Percentiles rank a stretch among this genome's conserved stretches.
Evolutionary conservation across 2,113 vertebrate species (phyloP).

Genomic region (Epinephelus fuscoguttatus): DNA sequence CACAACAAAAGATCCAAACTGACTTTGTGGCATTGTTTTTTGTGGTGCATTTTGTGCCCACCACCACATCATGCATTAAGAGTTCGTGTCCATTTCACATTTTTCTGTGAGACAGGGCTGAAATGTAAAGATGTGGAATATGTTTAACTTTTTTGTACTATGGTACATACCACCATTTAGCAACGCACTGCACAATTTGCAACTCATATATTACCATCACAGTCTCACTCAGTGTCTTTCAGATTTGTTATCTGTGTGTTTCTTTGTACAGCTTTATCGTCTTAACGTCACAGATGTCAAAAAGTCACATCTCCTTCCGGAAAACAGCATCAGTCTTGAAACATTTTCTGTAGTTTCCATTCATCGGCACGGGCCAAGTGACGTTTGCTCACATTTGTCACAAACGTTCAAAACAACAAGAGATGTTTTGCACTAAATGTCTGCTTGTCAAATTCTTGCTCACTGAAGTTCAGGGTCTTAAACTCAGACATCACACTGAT

Average conservation of each 20-base stretch:
- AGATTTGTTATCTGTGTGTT: not conserved
- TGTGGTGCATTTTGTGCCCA: too few relatives aligned
- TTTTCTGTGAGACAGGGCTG: too few relatives aligned
- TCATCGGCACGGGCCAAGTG: not conserved
- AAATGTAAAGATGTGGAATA: conserved; percentile 37
- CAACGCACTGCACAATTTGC: conserved; percentile 4
- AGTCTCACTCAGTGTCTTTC: not conserved
- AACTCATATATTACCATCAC: not conserved
- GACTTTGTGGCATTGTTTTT: too few relatives aligned
- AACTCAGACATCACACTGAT: conserved; percentile 63
- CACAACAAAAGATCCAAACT: too few relatives aligned
- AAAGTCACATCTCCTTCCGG: conserved; percentile 2
- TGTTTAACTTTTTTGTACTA: conserved; percentile 49
- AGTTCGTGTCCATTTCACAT: too few relatives aligned
- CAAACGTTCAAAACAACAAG: conserved; percentile 15
- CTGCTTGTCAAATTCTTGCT: not conserved
- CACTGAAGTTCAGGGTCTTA: conserved; percentile 14
- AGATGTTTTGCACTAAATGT: conserved; percentile 12
- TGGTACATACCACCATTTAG: conserved; percentile 47
- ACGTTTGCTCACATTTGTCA: not conserved
- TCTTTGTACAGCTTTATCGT: conserved; percentile 16
- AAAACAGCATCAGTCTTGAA: conserved; percentile 10
- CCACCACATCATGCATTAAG: too few relatives aligned
- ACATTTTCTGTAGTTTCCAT: not conserved
- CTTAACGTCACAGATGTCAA: conserved; percentile 8